Conservation (phyloP, 2,888 invertebrate genomes). For the Andrena minutula region DNA sequence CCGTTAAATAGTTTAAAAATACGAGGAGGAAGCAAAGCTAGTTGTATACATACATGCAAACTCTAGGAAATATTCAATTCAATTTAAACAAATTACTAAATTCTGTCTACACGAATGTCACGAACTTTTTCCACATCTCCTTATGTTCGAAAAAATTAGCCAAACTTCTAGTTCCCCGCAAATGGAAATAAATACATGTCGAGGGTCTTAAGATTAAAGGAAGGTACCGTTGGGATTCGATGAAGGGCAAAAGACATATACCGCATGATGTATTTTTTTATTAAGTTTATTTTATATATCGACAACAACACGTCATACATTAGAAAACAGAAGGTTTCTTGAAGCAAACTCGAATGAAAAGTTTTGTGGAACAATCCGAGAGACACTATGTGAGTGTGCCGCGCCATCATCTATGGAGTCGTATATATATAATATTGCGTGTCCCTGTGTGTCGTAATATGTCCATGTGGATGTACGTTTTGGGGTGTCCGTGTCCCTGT, state of each 20-base stretch:
- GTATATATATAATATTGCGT: conserved; percentile 85
- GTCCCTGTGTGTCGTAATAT: conserved; percentile 77
- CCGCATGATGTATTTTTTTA: conserved; percentile 82
- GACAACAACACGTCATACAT: conserved; percentile 86
- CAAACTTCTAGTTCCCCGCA: no score
- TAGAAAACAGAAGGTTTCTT: conserved; percentile 86
- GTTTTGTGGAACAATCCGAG: conserved; percentile 85
- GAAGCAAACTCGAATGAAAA: conserved; percentile 85
- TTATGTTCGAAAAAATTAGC: no score
- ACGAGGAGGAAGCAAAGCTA: no score
- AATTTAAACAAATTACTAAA: no score
- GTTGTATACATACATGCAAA: no score
- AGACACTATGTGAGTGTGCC: conserved; percentile 85
- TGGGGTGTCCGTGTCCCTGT: conserved; percentile 17
- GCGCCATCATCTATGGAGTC: conserved; percentile 85
- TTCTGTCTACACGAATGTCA: no score
- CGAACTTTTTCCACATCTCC: no score
- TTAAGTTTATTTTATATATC: conserved; percentile 86
- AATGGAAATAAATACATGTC: no score
- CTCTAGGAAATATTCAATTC: no score
- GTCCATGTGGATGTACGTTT: conserved; percentile 56
- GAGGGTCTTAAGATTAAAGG: not conserved
- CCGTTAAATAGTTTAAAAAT: no score
- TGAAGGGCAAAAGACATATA: conserved; percentile 49
- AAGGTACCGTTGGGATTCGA: conserved; percentile 6